These are phyloP conservation scores for Thereva nobilitata DNA, from an alignment of 2,888 invertebrate species.

Conservation along the genomic window DNA sequence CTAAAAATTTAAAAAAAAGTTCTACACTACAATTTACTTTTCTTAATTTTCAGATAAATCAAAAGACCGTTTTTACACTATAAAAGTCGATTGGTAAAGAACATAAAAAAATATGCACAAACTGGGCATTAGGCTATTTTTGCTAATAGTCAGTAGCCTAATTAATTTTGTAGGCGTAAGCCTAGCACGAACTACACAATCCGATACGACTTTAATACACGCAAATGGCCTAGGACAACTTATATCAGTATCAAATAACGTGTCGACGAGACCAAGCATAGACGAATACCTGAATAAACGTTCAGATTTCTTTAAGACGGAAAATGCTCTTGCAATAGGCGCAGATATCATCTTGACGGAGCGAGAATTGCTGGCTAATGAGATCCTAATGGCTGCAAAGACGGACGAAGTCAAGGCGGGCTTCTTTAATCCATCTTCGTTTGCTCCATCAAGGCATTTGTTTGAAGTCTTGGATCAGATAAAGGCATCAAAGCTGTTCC, in stretches of 20 bases:
- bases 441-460: conserved; percentile 66
- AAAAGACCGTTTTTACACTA: too few species aligned
- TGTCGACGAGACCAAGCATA: not conserved
- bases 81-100: too few species aligned
- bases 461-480: conserved; percentile 66
- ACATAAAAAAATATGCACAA: too few species aligned
- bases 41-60: too few species aligned
- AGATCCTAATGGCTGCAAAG: conserved; percentile 65
- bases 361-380: conserved; percentile 62
- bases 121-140: too few species aligned
- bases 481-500: conserved; percentile 66
- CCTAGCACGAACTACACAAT: not conserved
- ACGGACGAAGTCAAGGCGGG: conserved; percentile 62
- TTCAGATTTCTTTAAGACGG: conserved; percentile 59
- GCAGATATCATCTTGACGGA: conserved; percentile 59
- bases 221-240: conserved; percentile 14
- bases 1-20: too few species aligned
- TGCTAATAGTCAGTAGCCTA: too few species aligned
- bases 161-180: not conserved
- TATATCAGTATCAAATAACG: conserved; percentile 2
- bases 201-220: not conserved
- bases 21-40: too few species aligned
- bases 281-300: conserved; percentile 52
- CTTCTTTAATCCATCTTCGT: conserved; percentile 58
- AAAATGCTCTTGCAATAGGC: conserved; percentile 61